A percentile compares a stretch with the other conserved stretches of the same genome.
phyloP scores from a whole-genome alignment of 1,140 invertebrate genomes.

The Phocides pigmalion region DNA sequence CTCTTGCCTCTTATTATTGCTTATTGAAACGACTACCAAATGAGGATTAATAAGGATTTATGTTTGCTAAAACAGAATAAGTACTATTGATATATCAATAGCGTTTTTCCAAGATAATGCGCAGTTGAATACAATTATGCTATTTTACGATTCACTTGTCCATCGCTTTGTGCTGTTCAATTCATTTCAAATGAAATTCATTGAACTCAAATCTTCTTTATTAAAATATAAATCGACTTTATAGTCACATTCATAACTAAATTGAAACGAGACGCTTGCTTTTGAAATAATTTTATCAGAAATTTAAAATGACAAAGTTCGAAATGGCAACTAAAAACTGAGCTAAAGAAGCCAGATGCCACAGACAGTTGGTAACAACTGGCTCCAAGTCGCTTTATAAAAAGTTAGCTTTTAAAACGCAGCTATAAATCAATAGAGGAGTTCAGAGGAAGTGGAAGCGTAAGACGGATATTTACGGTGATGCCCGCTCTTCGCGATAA shows the following conservation, averaged over 20 bases:
- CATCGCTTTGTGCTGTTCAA: conserved; percentile 48
- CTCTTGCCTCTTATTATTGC: conserved; percentile 57
- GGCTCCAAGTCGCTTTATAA: conserved; percentile 67
- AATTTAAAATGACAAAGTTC: conserved; percentile 74
- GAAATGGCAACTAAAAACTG: conserved; percentile 68
- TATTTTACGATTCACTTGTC: conserved; percentile 58
- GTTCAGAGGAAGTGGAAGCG: conserved; percentile 67
- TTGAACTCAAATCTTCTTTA: conserved; percentile 16
- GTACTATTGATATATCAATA: conserved; percentile 50
- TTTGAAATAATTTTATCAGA: conserved; percentile 44
- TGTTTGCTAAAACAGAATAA: conserved; percentile 49
- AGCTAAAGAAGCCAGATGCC: conserved; percentile 74
- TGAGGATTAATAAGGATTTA: conserved; percentile 72
- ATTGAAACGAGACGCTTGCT: conserved; percentile 9
- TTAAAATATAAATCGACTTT: conserved; percentile 22
- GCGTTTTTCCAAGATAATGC: conserved; percentile 34
- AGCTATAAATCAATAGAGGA: conserved; percentile 76
- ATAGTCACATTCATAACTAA: conserved; percentile 5
- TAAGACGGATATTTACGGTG: conserved; percentile 70
- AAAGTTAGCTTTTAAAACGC: conserved; percentile 77
- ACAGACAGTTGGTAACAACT: conserved; percentile 79
- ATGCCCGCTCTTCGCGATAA: conserved; percentile 58
- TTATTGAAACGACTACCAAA: conserved; percentile 66
- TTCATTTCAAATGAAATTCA: conserved; percentile 39
- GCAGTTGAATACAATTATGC: conserved; percentile 46